phyloP scores from a whole-genome alignment of 2,113 vertebrate genomes.

The Mystacornis crossleyi region DNA sequence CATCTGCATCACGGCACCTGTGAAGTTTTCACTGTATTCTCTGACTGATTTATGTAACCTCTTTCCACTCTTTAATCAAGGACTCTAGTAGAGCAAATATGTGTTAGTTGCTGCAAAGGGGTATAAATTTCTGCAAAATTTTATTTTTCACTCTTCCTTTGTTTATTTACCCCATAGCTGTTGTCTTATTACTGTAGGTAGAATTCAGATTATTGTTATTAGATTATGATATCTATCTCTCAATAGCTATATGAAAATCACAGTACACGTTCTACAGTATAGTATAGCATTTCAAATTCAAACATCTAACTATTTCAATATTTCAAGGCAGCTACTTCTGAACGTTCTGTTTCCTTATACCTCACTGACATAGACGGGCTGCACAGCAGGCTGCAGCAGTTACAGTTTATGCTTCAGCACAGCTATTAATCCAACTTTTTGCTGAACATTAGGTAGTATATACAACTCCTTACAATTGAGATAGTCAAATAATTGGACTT shows the following conservation, averaged over 20 bases:
- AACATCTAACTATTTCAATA: not conserved
- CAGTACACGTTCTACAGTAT: not conserved
- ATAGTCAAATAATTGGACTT: not conserved
- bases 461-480: not conserved
- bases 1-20: accelerated
- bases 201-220: not conserved
- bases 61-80: not conserved
- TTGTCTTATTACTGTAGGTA: not conserved
- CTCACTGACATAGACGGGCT: not conserved
- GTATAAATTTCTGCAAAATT: not conserved
- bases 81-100: not conserved
- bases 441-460: accelerated
- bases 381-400: not conserved
- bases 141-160: not conserved
- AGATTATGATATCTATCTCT: not conserved
- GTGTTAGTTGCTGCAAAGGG: not conserved
- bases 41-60: not conserved
- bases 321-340: not conserved
- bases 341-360: not conserved
- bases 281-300: not conserved
- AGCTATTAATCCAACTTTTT: not conserved
- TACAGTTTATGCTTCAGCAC: not conserved
- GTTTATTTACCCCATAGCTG: not conserved
- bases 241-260: not conserved
- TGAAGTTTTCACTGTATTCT: not conserved